phyloP scores from a whole-genome alignment of 2,113 vertebrate genomes.

The Ascaphus truei region DNA sequence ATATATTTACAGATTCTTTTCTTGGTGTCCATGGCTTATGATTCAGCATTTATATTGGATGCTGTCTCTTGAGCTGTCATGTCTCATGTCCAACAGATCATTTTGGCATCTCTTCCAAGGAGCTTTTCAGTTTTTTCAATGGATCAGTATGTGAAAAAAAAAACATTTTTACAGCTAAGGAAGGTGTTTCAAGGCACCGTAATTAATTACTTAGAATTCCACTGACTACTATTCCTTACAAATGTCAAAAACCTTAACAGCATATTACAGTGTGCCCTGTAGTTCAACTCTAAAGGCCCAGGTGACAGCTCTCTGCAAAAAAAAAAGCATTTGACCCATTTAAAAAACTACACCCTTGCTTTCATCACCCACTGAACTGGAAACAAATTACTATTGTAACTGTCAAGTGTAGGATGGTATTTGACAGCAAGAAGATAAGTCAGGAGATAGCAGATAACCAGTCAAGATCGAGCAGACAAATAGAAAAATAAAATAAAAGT shows the following conservation, averaged over 20 bases:
- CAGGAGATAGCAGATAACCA: conserved; percentile 33
- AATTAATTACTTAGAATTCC: too few relatives aligned
- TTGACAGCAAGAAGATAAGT: conserved; percentile 34
- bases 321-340: conserved; percentile 34
- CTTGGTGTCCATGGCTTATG: too few relatives aligned
- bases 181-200: too few relatives aligned
- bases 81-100: too few relatives aligned
- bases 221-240: too few relatives aligned
- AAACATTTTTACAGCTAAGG: too few relatives aligned
- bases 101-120: too few relatives aligned
- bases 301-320: conserved; percentile 21
- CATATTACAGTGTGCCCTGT: background rate
- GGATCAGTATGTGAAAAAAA: too few relatives aligned
- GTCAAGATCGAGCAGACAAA: conserved; percentile 18
- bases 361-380: conserved; percentile 38
- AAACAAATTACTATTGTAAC: conserved; percentile 38
- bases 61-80: too few relatives aligned
- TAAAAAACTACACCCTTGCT: conserved; percentile 31
- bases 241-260: background rate
- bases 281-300: background rate
- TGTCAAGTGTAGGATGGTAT: conserved; percentile 33
- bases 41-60: too few relatives aligned
- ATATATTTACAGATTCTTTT: too few relatives aligned
- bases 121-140: too few relatives aligned
- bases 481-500: conserved; percentile 22